Evolutionary conservation across 2,888 invertebrate species (phyloP).

Genomic region (Macrosiphum euphorbiae): DNA sequence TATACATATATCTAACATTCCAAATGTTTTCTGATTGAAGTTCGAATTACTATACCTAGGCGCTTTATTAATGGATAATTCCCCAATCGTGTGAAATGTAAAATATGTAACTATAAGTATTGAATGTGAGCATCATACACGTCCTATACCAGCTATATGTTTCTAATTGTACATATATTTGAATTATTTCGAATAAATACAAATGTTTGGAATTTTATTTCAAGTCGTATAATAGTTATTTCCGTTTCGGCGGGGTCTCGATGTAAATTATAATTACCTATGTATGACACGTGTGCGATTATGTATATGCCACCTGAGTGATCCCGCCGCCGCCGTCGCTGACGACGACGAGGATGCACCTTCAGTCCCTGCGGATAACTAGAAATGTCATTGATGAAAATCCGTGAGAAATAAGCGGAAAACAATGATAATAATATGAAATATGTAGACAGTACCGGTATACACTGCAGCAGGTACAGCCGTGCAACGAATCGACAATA

Average conservation of each 20-base stretch:
- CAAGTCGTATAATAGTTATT: background rate
- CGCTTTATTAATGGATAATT: too few species aligned
- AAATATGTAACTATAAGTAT: too few species aligned
- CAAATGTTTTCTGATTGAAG: too few species aligned
- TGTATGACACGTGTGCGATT: background rate
- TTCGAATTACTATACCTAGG: too few species aligned
- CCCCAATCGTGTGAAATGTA: too few species aligned
- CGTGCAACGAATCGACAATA: conserved; percentile 59
- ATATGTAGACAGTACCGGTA: background rate
- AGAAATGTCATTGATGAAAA: conserved; percentile 8
- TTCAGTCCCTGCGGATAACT: background rate
- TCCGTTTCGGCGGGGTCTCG: background rate
- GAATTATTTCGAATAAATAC: too few species aligned
- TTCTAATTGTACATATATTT: too few species aligned
- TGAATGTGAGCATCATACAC: too few species aligned
- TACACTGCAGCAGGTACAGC: background rate
- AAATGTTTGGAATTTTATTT: background rate
- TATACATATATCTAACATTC: too few species aligned
- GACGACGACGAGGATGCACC: background rate
- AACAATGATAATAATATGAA: conserved; percentile 31
- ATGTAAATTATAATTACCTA: background rate
- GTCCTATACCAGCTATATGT: too few species aligned
- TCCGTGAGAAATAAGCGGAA: conserved; percentile 37
- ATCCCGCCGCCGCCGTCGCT: background rate
- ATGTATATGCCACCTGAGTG: background rate